These are phyloP conservation scores for Acholoe squamosa DNA, from an alignment of 2,888 invertebrate genomes.

Conservation along the genomic window DNA sequence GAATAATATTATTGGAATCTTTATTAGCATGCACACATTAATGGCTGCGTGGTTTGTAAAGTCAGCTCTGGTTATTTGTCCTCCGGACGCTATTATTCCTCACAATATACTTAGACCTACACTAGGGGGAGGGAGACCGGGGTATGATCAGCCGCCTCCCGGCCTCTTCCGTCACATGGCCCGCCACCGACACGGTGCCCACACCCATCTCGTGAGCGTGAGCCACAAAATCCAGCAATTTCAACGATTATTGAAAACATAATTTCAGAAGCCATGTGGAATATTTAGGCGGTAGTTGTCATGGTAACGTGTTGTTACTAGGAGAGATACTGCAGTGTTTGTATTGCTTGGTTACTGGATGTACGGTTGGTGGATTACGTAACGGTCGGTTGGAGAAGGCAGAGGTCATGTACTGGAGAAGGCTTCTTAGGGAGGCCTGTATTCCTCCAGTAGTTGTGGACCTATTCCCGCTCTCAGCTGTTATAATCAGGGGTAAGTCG, in stretches of 20 bases:
- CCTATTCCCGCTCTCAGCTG: too few relatives aligned
- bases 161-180: neutral
- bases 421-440: too few relatives aligned
- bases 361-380: too few relatives aligned
- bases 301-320: neutral
- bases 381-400: too few relatives aligned
- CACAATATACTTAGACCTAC: constrained; percentile 52
- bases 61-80: constrained; percentile 40
- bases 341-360: neutral
- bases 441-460: too few relatives aligned
- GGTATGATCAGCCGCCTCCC: neutral
- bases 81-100: constrained; percentile 42
- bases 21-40: constrained; percentile 46
- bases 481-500: too few relatives aligned
- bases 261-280: neutral
- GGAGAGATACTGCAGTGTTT: neutral
- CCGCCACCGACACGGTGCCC: neutral
- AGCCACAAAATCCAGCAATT: too few relatives aligned
- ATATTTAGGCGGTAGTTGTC: neutral
- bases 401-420: too few relatives aligned
- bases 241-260: neutral
- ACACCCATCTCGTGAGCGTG: too few relatives aligned
- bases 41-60: constrained; percentile 4
- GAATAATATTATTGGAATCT: constrained; percentile 52
- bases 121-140: neutral